Evolutionary conservation across 2,113 vertebrate genomes (phyloP), one percentile per base, ranked within the genome.

Genomic region (Pungitius pungitius): DNA sequence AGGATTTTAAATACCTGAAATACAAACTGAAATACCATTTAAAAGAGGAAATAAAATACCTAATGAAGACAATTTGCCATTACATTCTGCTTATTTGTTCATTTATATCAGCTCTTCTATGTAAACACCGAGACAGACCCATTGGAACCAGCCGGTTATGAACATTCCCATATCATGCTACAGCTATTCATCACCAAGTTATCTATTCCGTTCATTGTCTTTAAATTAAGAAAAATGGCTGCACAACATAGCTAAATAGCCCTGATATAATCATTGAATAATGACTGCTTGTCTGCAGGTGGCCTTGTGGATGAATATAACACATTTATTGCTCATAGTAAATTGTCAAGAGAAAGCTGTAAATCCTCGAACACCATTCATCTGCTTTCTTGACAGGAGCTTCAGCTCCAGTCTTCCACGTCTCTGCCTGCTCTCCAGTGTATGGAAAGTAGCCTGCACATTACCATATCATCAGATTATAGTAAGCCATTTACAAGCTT

Each of bases 391-490:
- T 75, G 43, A 79, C 52, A 47, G 49, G 9, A 78, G 24, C 56
- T 68, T 77, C 35, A 17, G 49, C 66, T 70, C 30, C 8, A 1
- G 49, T 65, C 39, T 69, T 68, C 60, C 10, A 22, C 24, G 35
- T 61, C 57, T 47, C 8, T 39, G 54, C 24, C 69, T 37, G 18
- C 6, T 52, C 55, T 64, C 37, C 18, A 43, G 59, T 78, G 66
- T 68, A 77, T 78, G 45, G 43, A 75, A 68, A 77, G 37, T 61
- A 26, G 51, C 51, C 51, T 26, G 73, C 56, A 59, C 80, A 84
- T 84, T 86, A 85, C 67, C 85, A 77, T 80, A 80, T 83, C 62
- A 83, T 86, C 59, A 73, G 82, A 84, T 87, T 84, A 86, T 54
- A 69, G 49, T 87, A 80, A 88, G 79, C 76, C 64, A 47, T 85